A percentile compares a stretch with the other conserved stretches of the same genome.
Conservation (phyloP, 1,140 invertebrate genomes). For the Drosophila virilis region DNA sequence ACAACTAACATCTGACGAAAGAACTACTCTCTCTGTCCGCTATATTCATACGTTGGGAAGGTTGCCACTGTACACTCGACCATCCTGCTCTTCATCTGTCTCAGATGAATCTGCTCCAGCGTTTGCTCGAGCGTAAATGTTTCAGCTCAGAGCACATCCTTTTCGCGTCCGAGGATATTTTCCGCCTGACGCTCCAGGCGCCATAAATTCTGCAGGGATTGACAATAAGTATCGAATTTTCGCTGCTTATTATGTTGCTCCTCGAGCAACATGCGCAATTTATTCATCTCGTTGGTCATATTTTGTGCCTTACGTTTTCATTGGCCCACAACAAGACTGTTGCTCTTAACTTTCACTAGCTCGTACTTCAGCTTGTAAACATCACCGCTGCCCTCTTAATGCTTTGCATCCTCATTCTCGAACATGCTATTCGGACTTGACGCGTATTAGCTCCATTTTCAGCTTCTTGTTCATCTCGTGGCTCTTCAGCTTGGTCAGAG, state of each 20-base stretch:
- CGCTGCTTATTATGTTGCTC: conserved; percentile 97
- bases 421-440: no score
- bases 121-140: conserved; percentile 94
- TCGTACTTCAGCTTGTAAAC: conserved; percentile 95
- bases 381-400: no score
- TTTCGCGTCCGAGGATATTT: conserved; percentile 92
- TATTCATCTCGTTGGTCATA: conserved; percentile 95
- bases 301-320: conserved; percentile 97
- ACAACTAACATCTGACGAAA: no score
- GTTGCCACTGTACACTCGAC: no score
- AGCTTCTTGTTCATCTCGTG: no score
- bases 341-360: no score
- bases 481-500: no score
- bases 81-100: no score
- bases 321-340: conserved; percentile 94
- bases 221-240: conserved; percentile 94
- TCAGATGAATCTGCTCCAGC: conserved; percentile 83
- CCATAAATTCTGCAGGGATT: conserved; percentile 92
- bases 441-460: no score
- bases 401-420: no score
- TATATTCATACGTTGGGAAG: no score
- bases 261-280: conserved; percentile 94
- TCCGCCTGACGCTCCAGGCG: conserved; percentile 91
- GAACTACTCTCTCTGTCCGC: no score
- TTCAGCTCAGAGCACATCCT: conserved; percentile 92